Base-by-base conservation (phyloP, 2,888 invertebrate species). In the Ditylenchus weischeri region DNA sequence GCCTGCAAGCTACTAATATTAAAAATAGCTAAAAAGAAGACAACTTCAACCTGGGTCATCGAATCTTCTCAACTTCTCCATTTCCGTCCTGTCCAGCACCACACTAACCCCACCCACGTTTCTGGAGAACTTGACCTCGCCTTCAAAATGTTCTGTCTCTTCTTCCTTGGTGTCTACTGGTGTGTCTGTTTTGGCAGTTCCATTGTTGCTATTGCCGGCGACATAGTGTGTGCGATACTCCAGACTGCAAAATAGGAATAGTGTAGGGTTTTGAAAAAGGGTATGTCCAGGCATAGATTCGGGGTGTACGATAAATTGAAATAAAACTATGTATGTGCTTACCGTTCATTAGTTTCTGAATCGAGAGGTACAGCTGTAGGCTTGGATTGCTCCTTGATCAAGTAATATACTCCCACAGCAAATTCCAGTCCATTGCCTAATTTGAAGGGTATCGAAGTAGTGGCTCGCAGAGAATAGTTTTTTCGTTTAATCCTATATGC, bases 321-420 rank as follows among this genome's bases (percentile, higher is more conserved):
- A 8, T 43, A 2, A 10, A 43, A 43, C 2, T 43, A 15, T 1
- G 13, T 43, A 43, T 43, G 15, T 43, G 43, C 15, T 10, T 43
- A 43, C 50, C 23, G 36, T 50, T 76, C 74, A 38, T 70, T 74
- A n/a, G 76, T 76, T 36, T 66, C 62, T 29, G 65, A 64, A 58
- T 72, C 62, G 19, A 73, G 51, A 36, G 49, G 54, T 18, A 67
- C 51, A 47, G 69, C 60, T 10, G 57, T 15, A 13, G 76, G 73
- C 43, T 65, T 65, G n/a, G 19, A 60, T 48, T 69, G 73, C 21
- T 76, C 61, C 21, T 47, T 47, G 38, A 68, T 58, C 50, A 76
- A 49, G 54, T 69, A 49, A 54, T 69, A 76, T n/a, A 74, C 49
- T 15, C 66, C 63, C 18, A 73, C 73, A 5, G 73, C 66, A n/a